Evolutionary conservation across 2,888 invertebrate genomes (phyloP).

Genomic region (Selenia dentaria): DNA sequence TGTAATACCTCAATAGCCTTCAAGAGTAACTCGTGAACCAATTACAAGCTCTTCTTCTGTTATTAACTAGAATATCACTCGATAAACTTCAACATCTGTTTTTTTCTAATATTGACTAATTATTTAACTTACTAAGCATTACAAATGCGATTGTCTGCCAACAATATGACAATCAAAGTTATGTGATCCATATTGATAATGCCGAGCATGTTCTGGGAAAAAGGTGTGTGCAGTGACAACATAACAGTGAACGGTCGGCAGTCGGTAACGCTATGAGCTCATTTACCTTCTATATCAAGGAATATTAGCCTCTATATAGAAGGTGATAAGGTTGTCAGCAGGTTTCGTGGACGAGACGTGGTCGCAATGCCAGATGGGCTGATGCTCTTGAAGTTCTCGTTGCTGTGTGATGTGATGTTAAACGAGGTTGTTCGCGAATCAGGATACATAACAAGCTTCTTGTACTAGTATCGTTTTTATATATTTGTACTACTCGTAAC

Average conservation of each 20-base stretch:
- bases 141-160: no score
- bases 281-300: constrained; percentile 8
- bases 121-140: no score
- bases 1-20: no score
- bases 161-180: constrained; percentile 33
- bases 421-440: no score
- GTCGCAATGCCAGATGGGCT: constrained; percentile 36
- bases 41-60: no score
- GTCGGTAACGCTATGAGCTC: constrained; percentile 38
- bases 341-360: constrained; percentile 21
- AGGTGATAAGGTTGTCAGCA: neutral
- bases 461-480: no score
- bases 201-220: constrained; percentile 41
- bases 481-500: no score
- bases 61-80: no score
- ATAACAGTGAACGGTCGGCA: no score
- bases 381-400: constrained; percentile 32
- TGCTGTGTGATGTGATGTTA: constrained; percentile 17
- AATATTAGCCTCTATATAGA: neutral
- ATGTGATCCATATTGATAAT: constrained; percentile 40
- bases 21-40: no score
- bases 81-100: no score
- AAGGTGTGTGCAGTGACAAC: constrained; percentile 46
- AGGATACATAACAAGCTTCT: neutral
- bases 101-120: no score